These are phyloP conservation scores for Iphiclides podalirius DNA, from an alignment of 2,888 invertebrate species.

Conservation along the genomic window DNA sequence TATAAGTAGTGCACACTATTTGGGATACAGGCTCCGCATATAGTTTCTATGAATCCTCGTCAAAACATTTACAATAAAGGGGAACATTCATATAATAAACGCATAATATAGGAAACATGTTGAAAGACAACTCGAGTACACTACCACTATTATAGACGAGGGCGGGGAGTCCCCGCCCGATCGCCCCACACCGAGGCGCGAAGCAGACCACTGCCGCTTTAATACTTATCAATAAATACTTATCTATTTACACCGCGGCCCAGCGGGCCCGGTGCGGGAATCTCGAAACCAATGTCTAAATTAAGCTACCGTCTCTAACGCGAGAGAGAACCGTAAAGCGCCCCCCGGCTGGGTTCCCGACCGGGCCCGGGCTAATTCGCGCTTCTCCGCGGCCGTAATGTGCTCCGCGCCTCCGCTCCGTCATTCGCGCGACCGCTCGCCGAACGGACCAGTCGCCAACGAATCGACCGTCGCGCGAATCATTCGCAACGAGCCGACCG, in stretches of 20 bases:
- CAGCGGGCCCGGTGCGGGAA: slow-evolving; percentile 33
- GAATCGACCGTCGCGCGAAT: neutral
- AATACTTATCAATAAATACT: slow-evolving; percentile 71
- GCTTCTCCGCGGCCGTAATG: slow-evolving; percentile 55
- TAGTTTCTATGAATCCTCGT: slow-evolving; percentile 51
- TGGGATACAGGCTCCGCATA: slow-evolving; percentile 59
- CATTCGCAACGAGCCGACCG: slow-evolving; percentile 30
- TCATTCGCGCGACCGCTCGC: too few relatives aligned
- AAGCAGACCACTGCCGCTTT: slow-evolving; percentile 60
- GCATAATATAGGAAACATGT: slow-evolving; percentile 77
- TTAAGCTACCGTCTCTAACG: slow-evolving; percentile 33
- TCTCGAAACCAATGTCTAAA: slow-evolving; percentile 30
- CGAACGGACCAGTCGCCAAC: neutral
- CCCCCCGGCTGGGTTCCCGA: slow-evolving; percentile 12
- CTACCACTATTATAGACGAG: slow-evolving; percentile 41
- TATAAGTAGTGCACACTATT: slow-evolving; percentile 73
- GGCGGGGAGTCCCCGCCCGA: slow-evolving; percentile 9
- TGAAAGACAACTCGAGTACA: slow-evolving; percentile 56
- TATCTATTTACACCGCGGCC: slow-evolving; percentile 63
- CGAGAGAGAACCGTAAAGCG: slow-evolving; percentile 5
- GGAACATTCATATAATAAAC: slow-evolving; percentile 78
- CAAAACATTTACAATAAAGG: slow-evolving; percentile 75
- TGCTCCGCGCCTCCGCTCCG: slow-evolving; percentile 66
- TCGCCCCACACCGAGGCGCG: slow-evolving; percentile 52
- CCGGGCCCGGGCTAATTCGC: slow-evolving; percentile 27